These are phyloP conservation scores for Lithobates sylvaticus DNA, from an alignment of 2,797 vertebrate genomes.

Conservation along the genomic window DNA sequence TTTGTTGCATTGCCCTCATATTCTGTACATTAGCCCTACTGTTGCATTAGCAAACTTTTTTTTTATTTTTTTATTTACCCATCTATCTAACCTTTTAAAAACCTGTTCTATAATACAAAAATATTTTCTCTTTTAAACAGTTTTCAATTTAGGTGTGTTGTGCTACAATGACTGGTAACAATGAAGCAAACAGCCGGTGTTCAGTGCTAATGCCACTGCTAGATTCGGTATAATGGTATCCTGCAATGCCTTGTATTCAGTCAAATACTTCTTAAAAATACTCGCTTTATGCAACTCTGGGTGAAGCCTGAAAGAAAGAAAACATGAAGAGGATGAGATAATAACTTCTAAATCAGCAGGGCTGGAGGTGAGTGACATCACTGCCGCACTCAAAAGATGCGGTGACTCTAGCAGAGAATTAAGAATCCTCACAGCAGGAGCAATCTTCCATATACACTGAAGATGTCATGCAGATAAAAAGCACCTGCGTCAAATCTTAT, in stretches of 20 bases:
- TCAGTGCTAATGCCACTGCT: slow-evolving; percentile 17
- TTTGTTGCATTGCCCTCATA: no score
- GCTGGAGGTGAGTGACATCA: slow-evolving; percentile 37
- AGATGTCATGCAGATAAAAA: slow-evolving; percentile 12
- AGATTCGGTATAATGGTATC: slow-evolving; percentile 30
- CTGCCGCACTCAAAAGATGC: slow-evolving; percentile 3
- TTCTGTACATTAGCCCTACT: no score
- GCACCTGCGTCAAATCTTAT: slow-evolving; percentile 3
- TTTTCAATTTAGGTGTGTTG: neutral
- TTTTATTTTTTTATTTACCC: neutral
- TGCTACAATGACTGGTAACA: neutral
- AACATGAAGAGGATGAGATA: slow-evolving; percentile 48
- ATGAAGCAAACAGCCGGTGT: neutral
- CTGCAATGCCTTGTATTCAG: slow-evolving; percentile 27
- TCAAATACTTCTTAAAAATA: slow-evolving; percentile 37
- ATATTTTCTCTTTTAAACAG: neutral
- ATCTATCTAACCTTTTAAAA: neutral
- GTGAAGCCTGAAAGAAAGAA: slow-evolving; percentile 42
- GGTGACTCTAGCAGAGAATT: slow-evolving; percentile 22
- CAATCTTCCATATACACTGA: neutral
- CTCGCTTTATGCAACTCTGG: slow-evolving; percentile 21
- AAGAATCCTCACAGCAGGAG: slow-evolving; percentile 18
- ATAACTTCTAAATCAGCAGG: slow-evolving; percentile 45
- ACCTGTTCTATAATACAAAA: neutral
- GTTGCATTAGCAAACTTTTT: neutral